A percentile compares a stretch with the other conserved stretches of the same genome.
phyloP scores from a whole-genome alignment of 1,140 invertebrate species.

The Drosophila chauvacae region DNA sequence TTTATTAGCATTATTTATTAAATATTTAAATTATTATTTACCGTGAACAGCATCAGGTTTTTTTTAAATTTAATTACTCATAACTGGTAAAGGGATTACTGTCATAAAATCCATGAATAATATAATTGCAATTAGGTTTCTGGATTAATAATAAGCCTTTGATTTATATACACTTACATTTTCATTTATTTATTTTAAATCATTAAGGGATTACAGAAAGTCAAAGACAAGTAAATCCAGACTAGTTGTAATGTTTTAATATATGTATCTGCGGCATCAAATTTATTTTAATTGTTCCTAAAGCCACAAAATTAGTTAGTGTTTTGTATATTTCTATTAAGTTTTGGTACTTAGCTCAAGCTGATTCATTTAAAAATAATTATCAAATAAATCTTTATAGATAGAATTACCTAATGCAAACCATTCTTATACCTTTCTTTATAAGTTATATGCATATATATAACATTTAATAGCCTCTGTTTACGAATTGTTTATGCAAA shows the following conservation, averaged over 20 bases:
- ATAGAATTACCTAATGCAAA: neutral
- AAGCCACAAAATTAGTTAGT: neutral
- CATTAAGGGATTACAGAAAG: neutral
- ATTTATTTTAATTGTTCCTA: neutral
- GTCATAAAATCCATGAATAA: neutral
- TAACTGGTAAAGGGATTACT: neutral
- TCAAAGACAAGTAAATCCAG: neutral
- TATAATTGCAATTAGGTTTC: neutral
- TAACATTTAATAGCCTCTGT: neutral
- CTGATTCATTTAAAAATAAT: neutral
- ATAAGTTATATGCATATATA: neutral
- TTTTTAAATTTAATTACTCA: neutral
- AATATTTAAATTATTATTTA: neutral
- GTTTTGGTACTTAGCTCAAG: neutral
- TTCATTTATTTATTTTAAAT: neutral
- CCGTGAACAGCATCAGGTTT: neutral
- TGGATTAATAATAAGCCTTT: neutral
- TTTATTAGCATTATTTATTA: neutral
- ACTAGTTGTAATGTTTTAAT: neutral
- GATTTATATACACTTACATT: too few relatives aligned
- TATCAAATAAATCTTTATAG: neutral
- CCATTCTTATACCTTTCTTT: too few relatives aligned
- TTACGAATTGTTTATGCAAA: conserved; percentile 5
- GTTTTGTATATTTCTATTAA: neutral
- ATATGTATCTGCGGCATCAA: fast-evolving